phyloP scores from a whole-genome alignment of 2,888 invertebrate genomes.

The Tetranychus piercei region DNA sequence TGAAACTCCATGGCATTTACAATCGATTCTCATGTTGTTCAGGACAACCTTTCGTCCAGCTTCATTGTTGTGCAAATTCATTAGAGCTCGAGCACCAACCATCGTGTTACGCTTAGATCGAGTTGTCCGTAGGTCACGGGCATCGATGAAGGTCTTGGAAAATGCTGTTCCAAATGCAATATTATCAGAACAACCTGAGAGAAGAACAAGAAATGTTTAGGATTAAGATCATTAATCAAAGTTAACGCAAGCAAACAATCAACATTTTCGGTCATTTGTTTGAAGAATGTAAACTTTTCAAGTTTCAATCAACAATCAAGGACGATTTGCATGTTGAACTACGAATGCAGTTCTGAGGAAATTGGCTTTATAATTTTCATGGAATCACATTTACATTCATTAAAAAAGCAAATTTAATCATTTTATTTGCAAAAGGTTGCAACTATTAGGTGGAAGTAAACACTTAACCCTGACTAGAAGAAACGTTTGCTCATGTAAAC shows the following conservation, averaged over 20 bases:
- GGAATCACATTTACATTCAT: too few relatives aligned
- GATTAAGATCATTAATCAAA: slow-evolving; percentile 33
- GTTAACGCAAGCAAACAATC: not conserved
- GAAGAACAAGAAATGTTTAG: slow-evolving; percentile 39
- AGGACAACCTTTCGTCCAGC: slow-evolving; percentile 35
- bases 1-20: slow-evolving; percentile 36
- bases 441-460: too few relatives aligned
- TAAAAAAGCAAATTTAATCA: too few relatives aligned
- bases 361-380: too few relatives aligned
- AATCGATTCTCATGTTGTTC: slow-evolving; percentile 33
- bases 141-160: slow-evolving; percentile 30
- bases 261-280: not conserved
- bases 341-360: too few relatives aligned
- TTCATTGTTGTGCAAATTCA: slow-evolving; percentile 36
- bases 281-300: not conserved
- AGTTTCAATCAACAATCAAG: too few relatives aligned
- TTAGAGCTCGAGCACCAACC: slow-evolving; percentile 30
- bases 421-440: too few relatives aligned
- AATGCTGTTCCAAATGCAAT: slow-evolving; percentile 31
- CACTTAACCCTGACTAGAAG: too few relatives aligned
- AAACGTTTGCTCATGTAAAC: too few relatives aligned
- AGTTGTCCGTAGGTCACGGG: slow-evolving; percentile 28
- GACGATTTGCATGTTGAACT: too few relatives aligned
- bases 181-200: slow-evolving; percentile 68
- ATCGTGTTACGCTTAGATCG: slow-evolving; percentile 23